Percentiles rank a stretch among this genome's conserved stretches.
Evolutionary conservation across 2,888 invertebrate species (phyloP).

Genomic region (Cyclophora punctaria): DNA sequence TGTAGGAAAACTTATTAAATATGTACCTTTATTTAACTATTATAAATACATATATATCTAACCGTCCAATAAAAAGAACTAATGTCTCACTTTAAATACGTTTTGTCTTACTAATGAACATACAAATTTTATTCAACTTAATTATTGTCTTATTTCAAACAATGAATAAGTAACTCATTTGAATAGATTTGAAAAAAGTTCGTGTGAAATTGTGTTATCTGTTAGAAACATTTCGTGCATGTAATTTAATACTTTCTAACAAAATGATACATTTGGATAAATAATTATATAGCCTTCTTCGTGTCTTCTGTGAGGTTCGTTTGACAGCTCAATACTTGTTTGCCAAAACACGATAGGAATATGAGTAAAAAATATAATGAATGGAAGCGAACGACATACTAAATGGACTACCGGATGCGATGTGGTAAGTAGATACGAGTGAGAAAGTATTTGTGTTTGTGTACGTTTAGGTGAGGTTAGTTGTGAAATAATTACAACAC

Average conservation of each 20-base stretch:
- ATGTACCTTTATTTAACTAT: conserved; percentile 5
- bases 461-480: not conserved
- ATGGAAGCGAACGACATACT: not conserved
- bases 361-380: conserved; percentile 11
- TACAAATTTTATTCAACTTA: conserved; percentile 26
- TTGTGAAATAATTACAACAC: too few relatives aligned
- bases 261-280: conserved; percentile 47
- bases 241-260: conserved; percentile 65
- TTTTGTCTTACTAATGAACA: conserved; percentile 19
- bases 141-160: conserved; percentile 37
- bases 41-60: conserved; percentile 3
- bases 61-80: conserved; percentile 1
- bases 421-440: not conserved
- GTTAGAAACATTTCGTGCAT: conserved; percentile 34
- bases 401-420: not conserved
- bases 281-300: conserved; percentile 50
- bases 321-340: conserved; percentile 62
- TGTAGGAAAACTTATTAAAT: not conserved
- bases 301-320: conserved; percentile 46
- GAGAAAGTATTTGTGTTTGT: conserved; percentile 1
- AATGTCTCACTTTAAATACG: conserved; percentile 19
- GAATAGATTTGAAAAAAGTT: conserved; percentile 40
- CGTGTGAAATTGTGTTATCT: conserved; percentile 50
- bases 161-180: conserved; percentile 52
- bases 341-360: conserved; percentile 39